These are phyloP conservation scores for Pomacea maculata DNA, from an alignment of 1,140 invertebrate genomes.

Conservation along the genomic window DNA sequence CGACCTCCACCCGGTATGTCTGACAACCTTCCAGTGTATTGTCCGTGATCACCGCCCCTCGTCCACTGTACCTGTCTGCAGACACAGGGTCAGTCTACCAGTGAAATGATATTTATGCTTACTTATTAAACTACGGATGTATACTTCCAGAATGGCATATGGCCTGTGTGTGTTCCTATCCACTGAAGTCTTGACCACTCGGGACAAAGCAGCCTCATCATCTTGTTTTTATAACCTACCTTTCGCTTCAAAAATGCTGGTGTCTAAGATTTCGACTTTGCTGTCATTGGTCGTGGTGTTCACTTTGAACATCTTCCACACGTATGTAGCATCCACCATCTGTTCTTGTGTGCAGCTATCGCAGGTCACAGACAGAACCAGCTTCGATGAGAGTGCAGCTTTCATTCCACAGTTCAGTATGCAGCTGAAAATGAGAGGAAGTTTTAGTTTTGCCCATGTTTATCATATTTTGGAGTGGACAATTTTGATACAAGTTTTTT, in stretches of 20 bases:
- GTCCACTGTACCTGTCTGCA: not conserved
- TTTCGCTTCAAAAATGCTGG: too few species aligned
- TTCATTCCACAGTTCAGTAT: constrained; percentile 7
- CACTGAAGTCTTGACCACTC: too few species aligned
- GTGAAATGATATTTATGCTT: not conserved
- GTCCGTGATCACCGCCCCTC: not conserved
- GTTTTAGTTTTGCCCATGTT: not conserved
- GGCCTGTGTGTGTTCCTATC: not conserved
- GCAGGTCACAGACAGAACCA: not conserved
- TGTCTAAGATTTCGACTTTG: too few species aligned
- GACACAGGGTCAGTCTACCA: not conserved
- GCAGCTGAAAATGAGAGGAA: not conserved
- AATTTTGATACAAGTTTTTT: not conserved
- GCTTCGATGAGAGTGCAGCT: not conserved
- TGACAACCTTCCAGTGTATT: not conserved
- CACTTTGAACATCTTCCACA: not conserved
- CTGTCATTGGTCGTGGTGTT: not conserved
- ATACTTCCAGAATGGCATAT: not conserved
- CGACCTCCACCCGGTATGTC: not conserved
- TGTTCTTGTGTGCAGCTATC: not conserved
- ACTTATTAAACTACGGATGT: too few species aligned
- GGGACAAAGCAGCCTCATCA: too few species aligned
- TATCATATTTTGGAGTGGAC: not conserved
- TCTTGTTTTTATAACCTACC: too few species aligned
- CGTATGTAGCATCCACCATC: not conserved